These are phyloP conservation scores for Physocephala rufipes DNA, from an alignment of 2,888 invertebrate genomes.

Conservation along the genomic window DNA sequence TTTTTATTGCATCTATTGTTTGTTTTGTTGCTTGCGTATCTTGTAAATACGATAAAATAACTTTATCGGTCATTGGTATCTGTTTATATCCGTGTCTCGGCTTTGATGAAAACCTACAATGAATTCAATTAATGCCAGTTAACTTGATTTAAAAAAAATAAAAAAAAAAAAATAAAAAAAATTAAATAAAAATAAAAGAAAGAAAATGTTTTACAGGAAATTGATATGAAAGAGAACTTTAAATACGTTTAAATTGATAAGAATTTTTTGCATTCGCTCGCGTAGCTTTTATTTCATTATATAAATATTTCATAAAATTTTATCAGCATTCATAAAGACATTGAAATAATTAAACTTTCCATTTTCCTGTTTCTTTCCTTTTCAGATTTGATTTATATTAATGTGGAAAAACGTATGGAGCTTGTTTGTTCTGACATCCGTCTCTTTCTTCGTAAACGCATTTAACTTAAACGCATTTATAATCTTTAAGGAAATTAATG, in stretches of 20 bases:
- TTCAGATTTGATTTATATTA: conserved; percentile 44
- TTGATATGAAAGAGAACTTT: not conserved
- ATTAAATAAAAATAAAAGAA: too few relatives aligned
- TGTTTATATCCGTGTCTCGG: not conserved
- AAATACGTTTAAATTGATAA: not conserved
- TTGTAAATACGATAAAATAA: conserved; percentile 7
- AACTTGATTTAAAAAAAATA: not conserved
- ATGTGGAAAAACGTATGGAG: conserved; percentile 2
- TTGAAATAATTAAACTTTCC: not conserved
- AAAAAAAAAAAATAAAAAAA: too few relatives aligned
- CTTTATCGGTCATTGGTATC: conserved; percentile 25
- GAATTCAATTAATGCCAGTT: conserved; percentile 17
- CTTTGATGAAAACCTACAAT: conserved; percentile 7
- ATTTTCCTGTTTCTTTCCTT: conserved; percentile 2
- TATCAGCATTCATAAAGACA: not conserved
- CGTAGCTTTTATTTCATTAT: not conserved
- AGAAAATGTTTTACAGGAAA: too few relatives aligned
- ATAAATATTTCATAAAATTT: conserved; percentile 1
- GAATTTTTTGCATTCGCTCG: not conserved
- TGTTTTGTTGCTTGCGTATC: not conserved
- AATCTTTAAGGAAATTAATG: not conserved
- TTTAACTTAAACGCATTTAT: too few relatives aligned
- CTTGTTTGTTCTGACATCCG: too few relatives aligned
- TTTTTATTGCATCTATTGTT: too few relatives aligned
- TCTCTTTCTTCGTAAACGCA: too few relatives aligned